Base-by-base conservation (phyloP, 37 sponge, comb jelly and placozoan species). In the Agelas oroides region DNA sequence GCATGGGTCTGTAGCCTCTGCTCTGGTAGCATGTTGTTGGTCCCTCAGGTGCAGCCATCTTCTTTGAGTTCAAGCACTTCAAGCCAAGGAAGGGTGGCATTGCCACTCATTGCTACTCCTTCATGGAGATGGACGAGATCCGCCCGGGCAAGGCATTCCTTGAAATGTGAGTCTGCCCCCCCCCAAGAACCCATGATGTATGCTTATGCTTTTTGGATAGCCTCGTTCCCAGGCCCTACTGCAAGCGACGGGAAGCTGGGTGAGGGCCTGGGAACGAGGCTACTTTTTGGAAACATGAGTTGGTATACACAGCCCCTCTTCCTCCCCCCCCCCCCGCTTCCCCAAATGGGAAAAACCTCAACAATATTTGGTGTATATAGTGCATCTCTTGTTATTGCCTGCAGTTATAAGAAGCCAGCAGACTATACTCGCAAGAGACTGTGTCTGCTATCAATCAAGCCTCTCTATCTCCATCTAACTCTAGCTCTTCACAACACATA, bases 41-140 rank as follows among this genome's bases (percentile, higher is more conserved):
- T n/a, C n/a, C 37, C 2, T 12, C 65, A 89, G 91, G 84, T 14
- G 57, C 74, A 21, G 91, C 88, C 30, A 89, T 94, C 23, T 94
- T 91, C 57, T 94, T 94, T 72, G 88, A 91, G 67, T 78, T 94
- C 85, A 86, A 87, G 28, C 95, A 94, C 70, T 94, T 70, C 73
- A 94, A 94, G 77, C 95, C 79, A 40, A 92, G 83, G 68, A 84
- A 87, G 69, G 32, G 56, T 0, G 34, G 32, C 21, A 72, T 30
- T 18, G 90, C 91, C 60, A 84, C 88, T 61, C 87, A 61, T 31
- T 90, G 95, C 64, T 94, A 90, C 73, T 81, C 91, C 20, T 91
- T 94, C 56, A 87, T 94, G 91, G 95, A 94, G 34, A 78, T 83
- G 74, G 95, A 94, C 62, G 95, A 94, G 56, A 79, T 94, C 30